These are phyloP conservation scores for Phylloscopus whistleri DNA, from an alignment of 2,113 vertebrate genomes.

Conservation along the genomic window DNA sequence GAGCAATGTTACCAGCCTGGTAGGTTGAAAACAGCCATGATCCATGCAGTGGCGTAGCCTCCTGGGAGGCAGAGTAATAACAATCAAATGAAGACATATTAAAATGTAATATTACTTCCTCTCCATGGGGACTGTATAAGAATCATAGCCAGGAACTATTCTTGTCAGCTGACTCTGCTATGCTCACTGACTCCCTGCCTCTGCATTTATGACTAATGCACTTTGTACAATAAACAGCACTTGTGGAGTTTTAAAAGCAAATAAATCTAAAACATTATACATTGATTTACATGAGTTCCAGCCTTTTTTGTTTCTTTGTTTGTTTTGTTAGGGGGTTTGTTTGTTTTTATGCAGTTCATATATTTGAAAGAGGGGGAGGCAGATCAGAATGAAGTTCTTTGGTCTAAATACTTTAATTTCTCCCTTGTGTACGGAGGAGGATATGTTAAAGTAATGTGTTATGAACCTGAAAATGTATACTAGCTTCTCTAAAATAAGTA, in stretches of 20 bases:
- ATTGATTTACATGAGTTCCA: not conserved
- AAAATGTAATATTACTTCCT: slow-evolving; percentile 69
- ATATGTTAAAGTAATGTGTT: not conserved
- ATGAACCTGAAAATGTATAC: not conserved
- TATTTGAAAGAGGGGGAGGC: not conserved
- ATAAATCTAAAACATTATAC: not conserved
- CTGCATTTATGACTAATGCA: slow-evolving; percentile 36
- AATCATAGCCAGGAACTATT: slow-evolving; percentile 65
- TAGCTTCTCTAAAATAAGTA: not conserved
- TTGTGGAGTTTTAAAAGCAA: slow-evolving; percentile 25
- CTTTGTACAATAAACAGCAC: not conserved
- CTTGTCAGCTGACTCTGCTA: slow-evolving; percentile 51
- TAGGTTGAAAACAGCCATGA: slow-evolving; percentile 54
- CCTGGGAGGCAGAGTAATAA: slow-evolving; percentile 63
- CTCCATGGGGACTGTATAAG: slow-evolving; percentile 49
- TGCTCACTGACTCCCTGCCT: slow-evolving; percentile 34
- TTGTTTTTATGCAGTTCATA: not conserved
- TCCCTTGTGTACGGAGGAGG: not conserved
- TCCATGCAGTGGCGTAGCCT: slow-evolving; percentile 47
- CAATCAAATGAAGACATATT: slow-evolving; percentile 67
- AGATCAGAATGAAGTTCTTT: not conserved
- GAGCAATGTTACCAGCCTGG: slow-evolving; percentile 52
- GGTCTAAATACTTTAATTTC: not conserved
- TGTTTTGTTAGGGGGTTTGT: not conserved
- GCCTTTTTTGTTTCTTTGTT: not conserved